Base-by-base conservation (phyloP, 2,113 vertebrate species). In the Oriolus oriolus region DNA sequence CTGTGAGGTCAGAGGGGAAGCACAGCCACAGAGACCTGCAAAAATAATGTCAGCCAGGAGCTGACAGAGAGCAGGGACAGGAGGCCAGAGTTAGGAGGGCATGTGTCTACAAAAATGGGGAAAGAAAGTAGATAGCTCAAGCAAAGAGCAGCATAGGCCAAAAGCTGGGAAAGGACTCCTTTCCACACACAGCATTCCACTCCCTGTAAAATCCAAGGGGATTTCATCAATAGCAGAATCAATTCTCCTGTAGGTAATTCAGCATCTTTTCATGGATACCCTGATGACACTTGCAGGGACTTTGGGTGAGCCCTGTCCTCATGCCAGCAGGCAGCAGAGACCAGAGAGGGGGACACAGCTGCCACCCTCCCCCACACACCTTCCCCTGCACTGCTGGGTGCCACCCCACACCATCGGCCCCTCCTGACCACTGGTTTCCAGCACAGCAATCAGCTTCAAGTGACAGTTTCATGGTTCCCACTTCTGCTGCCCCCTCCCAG, bases 371-470 rank as follows among this genome's bases (percentile, higher is more conserved):
- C 10, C 9, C 11, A 44, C 54, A 37, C 27, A 31, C 11, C 5
- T 41, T 45, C 31, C 26, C 22, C 39, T 60, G 61, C 15, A 17
- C n/a, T 57, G 9, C 57, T 68, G 63, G 41, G 10, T 63, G 35
- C 65, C 39, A 17, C 17, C 33, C 35, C 22, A 41, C 16, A 4
- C 49, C 14, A 1, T 3, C 0, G 0, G 9, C n/a, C 54, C 50
- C 65, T 70, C 65, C 66, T 35, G 16, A 23, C 10, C 7, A 1
- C 30, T 15, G 26, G 16, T 60, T 78, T 69, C 71, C 75, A 82
- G 56, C 35, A 54, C 65, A 44, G 44, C 35, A 49, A 35, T 3
- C 50, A 65, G 24, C 63, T 53, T 59, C 61, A 17, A 31, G 39
- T n/a, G 35, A 27, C 24, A 31, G 14, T 8, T 79, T 7, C 16